Conservation (phyloP, 2,113 vertebrate genomes). For the Dermatemys mawii region DNA sequence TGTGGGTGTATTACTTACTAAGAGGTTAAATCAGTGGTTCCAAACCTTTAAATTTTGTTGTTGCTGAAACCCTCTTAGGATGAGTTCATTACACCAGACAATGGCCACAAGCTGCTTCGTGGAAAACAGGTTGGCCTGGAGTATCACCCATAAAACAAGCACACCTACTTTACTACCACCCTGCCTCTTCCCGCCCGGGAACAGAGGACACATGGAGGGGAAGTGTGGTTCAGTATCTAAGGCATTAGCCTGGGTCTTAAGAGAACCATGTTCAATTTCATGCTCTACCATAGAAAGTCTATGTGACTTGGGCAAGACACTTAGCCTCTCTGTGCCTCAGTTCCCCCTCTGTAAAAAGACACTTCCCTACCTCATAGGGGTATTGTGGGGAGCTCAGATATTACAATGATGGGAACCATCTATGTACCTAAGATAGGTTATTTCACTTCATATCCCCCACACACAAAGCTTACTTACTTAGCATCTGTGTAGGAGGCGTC, state of each 20-base stretch:
- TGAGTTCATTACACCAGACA: conserved; percentile 70
- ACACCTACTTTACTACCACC: neutral
- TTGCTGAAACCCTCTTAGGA: conserved; percentile 53
- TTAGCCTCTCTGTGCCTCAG: neutral
- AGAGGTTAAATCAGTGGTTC: conserved; percentile 72
- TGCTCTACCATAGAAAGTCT: neutral
- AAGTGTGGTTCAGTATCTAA: conserved; percentile 24
- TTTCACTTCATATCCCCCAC: neutral
- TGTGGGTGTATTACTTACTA: conserved; percentile 67
- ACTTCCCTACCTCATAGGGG: too few species aligned
- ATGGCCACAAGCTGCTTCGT: conserved; percentile 54
- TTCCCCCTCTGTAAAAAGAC: too few species aligned
- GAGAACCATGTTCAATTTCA: conserved; percentile 33
- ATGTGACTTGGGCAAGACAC: neutral
- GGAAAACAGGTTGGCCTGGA: conserved; percentile 21
- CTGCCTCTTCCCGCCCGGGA: neutral
- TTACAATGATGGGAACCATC: neutral
- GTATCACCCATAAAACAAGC: neutral
- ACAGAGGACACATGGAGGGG: conserved; percentile 22
- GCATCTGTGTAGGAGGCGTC: neutral
- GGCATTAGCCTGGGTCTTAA: conserved; percentile 1
- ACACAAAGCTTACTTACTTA: neutral
- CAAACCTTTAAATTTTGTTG: conserved; percentile 66
- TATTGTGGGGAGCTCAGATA: neutral
- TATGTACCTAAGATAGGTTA: neutral